phyloP scores from a whole-genome alignment of 2,113 vertebrate species.

The Circaetus cinerascens region DNA sequence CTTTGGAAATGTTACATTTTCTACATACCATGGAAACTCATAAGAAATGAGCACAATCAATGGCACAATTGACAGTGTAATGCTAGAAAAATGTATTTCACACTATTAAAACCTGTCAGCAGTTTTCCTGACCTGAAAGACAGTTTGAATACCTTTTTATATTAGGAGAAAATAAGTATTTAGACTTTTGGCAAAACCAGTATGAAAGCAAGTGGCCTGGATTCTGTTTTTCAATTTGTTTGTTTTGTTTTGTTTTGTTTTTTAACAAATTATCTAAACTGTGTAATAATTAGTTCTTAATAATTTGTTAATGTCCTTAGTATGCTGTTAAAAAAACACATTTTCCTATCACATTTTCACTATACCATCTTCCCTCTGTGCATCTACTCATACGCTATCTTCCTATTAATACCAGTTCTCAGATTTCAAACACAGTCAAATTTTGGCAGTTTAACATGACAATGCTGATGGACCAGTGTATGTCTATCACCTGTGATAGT shows the following conservation, averaged over 20 bases:
- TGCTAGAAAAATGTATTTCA: not conserved
- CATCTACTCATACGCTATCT: not conserved
- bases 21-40: not conserved
- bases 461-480: not conserved
- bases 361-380: not conserved
- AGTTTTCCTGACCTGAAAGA: not conserved
- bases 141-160: not conserved
- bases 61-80: not conserved
- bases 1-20: not conserved
- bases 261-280: not conserved
- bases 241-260: not conserved
- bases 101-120: not conserved
- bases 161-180: not conserved
- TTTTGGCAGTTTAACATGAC: not conserved
- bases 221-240: not conserved
- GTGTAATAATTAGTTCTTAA: not conserved
- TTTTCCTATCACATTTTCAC: not conserved
- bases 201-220: not conserved
- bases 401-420: not conserved
- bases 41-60: not conserved
- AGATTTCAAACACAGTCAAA: not conserved
- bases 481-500: not conserved
- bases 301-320: not conserved
- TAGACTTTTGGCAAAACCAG: not conserved
- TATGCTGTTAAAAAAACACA: not conserved